These are phyloP conservation scores for Drosophila austrosaltans DNA, from an alignment of 2,888 invertebrate genomes.

Conservation along the genomic window DNA sequence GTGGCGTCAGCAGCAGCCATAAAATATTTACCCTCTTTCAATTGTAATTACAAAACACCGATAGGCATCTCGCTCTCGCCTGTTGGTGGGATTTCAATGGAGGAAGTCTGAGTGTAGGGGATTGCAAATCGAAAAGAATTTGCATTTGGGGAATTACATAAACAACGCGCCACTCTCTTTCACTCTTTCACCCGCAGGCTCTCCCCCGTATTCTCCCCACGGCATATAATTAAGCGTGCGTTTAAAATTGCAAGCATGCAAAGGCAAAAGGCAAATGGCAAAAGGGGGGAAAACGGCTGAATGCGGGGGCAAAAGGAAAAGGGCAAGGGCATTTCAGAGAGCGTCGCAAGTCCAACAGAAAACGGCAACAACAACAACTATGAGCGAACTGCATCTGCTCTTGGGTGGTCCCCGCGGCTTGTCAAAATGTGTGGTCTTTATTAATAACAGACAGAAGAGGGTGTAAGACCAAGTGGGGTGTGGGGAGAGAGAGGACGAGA, in stretches of 20 bases:
- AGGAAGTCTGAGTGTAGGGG: constrained; percentile 32
- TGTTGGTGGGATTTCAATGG: constrained; percentile 23
- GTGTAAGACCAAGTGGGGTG: constrained; percentile 12
- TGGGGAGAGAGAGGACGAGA: constrained; percentile 4
- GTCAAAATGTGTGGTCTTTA: constrained; percentile 84
- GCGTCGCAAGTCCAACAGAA: constrained; percentile 16
- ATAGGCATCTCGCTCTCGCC: constrained; percentile 73
- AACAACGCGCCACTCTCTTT: constrained; percentile 49
- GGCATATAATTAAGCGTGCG: constrained; percentile 77
- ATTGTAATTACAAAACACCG: constrained; percentile 79
- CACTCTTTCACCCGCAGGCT: constrained; percentile 15
- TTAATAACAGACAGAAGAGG: constrained; percentile 79
- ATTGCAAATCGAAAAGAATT: constrained; percentile 65
- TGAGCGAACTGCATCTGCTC: constrained; percentile 64
- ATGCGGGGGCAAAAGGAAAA: background rate
- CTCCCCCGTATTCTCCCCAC: constrained; percentile 24
- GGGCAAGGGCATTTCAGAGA: constrained; percentile 16
- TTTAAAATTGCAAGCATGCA: constrained; percentile 74
- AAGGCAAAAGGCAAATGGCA: constrained; percentile 46
- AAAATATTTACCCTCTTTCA: constrained; percentile 69
- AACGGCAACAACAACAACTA: constrained; percentile 31
- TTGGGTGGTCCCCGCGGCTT: constrained; percentile 83
- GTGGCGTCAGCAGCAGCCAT: constrained; percentile 48
- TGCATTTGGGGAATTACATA: constrained; percentile 73
- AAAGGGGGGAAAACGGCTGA: constrained; percentile 1